These are phyloP conservation scores for Molossus alvarezi DNA, from an alignment of 2,797 vertebrate species.

Conservation along the genomic window DNA sequence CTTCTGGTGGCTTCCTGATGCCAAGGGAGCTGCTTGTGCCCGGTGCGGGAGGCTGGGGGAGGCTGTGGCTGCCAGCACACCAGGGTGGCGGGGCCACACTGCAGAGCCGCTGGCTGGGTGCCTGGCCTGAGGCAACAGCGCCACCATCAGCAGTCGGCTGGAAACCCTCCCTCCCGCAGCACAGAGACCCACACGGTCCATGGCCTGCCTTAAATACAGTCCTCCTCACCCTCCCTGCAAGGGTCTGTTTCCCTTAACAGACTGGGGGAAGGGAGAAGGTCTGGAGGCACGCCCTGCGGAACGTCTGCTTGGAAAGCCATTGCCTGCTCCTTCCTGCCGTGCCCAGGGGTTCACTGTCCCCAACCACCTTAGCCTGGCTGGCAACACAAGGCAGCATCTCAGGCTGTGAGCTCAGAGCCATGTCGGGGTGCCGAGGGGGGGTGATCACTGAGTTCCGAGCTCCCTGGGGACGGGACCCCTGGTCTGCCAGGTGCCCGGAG, in stretches of 20 bases:
- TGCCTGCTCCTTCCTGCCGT: neutral
- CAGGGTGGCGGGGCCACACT: no score
- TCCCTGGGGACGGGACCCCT: neutral
- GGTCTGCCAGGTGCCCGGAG: accelerated
- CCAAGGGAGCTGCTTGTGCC: no score
- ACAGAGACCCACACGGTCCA: neutral
- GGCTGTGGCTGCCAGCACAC: no score
- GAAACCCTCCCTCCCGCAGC: neutral
- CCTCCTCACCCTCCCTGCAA: neutral
- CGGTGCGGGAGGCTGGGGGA: no score
- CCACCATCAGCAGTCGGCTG: constrained; percentile 52
- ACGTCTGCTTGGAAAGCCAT: neutral
- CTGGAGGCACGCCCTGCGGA: accelerated
- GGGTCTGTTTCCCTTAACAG: neutral
- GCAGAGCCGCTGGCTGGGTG: accelerated
- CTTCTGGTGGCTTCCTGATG: no score
- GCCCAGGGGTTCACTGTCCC: accelerated
- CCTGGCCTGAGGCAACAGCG: neutral
- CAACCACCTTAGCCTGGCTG: accelerated
- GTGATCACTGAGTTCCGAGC: neutral
- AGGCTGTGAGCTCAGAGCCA: accelerated
- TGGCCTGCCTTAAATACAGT: accelerated
- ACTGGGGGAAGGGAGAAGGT: neutral
- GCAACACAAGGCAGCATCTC: neutral
- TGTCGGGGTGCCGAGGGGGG: no score